These are phyloP conservation scores for Lophochroa leadbeateri DNA, from an alignment of 2,113 vertebrate genomes.

Conservation along the genomic window DNA sequence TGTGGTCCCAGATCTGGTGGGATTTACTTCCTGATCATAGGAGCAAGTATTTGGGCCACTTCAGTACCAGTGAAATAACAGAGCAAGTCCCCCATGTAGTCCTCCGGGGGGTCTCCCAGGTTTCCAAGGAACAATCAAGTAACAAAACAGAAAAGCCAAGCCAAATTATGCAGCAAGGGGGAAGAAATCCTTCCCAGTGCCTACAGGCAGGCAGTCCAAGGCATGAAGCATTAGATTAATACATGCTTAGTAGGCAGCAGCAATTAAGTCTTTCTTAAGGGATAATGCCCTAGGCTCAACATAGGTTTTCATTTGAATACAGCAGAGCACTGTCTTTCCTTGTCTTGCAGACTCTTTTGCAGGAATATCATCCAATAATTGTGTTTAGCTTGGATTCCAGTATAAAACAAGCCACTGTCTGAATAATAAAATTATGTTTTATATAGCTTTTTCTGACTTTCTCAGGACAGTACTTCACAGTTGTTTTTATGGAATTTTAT, in stretches of 20 bases:
- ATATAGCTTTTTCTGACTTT: neutral
- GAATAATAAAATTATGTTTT: neutral
- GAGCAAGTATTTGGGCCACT: neutral
- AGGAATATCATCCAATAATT: neutral
- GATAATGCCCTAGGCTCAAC: neutral
- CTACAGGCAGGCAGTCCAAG: neutral
- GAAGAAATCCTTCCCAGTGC: neutral
- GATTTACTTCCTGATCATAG: neutral
- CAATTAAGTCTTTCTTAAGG: neutral
- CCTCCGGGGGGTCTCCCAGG: neutral
- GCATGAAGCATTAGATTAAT: neutral
- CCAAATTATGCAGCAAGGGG: neutral
- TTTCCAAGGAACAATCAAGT: neutral
- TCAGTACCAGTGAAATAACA: neutral
- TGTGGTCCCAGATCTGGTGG: neutral
- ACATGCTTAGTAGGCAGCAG: neutral
- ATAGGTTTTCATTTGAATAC: neutral
- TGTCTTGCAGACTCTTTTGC: neutral
- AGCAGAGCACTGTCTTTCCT: neutral
- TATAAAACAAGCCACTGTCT: neutral
- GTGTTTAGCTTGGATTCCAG: neutral
- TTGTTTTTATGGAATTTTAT: neutral
- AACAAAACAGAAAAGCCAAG: neutral
- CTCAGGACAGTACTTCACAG: neutral
- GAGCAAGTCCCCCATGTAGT: neutral